phyloP scores from a whole-genome alignment of 2,888 invertebrate genomes.

The Zelleria hepariella region DNA sequence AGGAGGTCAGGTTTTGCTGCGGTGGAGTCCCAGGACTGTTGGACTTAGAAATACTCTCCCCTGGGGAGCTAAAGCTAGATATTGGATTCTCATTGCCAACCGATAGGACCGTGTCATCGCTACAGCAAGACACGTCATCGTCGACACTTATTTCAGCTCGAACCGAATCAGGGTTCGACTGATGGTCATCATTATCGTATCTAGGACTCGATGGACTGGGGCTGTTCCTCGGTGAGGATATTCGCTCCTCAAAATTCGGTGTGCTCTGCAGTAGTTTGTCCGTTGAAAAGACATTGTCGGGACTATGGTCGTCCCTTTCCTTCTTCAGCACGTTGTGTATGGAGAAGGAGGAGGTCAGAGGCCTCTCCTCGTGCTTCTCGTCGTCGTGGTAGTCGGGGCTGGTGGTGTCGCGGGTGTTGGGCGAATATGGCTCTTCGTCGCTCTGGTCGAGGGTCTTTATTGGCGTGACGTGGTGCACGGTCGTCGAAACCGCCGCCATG shows the following conservation, averaged over 20 bases:
- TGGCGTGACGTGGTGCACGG: constrained; percentile 51
- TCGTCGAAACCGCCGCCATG: constrained; percentile 65
- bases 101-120: constrained; percentile 85
- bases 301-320: constrained; percentile 57
- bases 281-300: constrained; percentile 64
- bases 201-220: constrained; percentile 27
- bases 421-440: constrained; percentile 62
- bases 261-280: constrained; percentile 61
- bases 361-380: constrained; percentile 45
- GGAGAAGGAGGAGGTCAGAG: constrained; percentile 55
- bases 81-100: constrained; percentile 83
- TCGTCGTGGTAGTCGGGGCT: constrained; percentile 56
- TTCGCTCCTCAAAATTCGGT: constrained; percentile 45
- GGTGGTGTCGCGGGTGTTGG: constrained; percentile 52
- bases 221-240: neutral
- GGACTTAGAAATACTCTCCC: constrained; percentile 13
- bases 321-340: constrained; percentile 67
- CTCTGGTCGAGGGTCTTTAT: constrained; percentile 62
- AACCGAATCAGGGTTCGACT: constrained; percentile 18
- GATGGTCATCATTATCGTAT: constrained; percentile 42
- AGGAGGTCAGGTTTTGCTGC: constrained; percentile 60
- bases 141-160: constrained; percentile 62
- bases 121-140: constrained; percentile 77
- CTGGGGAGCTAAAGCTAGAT: constrained; percentile 31
- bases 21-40: constrained; percentile 29